Percentiles rank a stretch among this genome's conserved stretches.
Conservation (phyloP, 2,113 vertebrate species). For the Eupsittula cactorum region DNA sequence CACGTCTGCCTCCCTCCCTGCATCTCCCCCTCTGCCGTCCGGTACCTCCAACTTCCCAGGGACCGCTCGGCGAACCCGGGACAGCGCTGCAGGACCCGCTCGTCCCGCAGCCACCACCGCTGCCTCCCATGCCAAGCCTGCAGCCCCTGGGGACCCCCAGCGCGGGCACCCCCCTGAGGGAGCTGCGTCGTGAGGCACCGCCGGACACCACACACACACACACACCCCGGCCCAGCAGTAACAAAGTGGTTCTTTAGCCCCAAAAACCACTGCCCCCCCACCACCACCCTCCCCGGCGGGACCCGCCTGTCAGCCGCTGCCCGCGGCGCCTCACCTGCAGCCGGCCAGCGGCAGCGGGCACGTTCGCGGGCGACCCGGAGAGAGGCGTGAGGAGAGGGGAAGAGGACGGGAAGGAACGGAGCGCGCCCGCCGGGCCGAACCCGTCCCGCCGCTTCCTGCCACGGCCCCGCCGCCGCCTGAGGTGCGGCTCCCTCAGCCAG, state of each 20-base stretch:
- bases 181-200: not conserved
- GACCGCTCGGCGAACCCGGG: not conserved
- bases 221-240: not conserved
- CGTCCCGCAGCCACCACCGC: not conserved
- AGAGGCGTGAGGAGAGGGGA: not conserved
- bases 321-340: too few relatives aligned
- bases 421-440: not conserved
- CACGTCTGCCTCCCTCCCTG: fast-evolving
- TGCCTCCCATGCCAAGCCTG: not conserved
- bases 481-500: not conserved
- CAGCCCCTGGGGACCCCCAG: not conserved
- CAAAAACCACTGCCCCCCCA: not conserved
- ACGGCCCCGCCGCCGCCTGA: slow-evolving; percentile 1
- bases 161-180: not conserved
- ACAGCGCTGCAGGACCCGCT: not conserved
- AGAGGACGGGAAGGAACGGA: not conserved
- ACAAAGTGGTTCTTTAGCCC: not conserved
- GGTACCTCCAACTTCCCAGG: not conserved
- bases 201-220: not conserved
- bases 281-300: not conserved
- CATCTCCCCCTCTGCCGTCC: not conserved
- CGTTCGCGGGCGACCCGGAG: too few relatives aligned
- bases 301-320: not conserved
- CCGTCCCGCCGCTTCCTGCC: slow-evolving; percentile 21
- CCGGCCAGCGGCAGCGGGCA: too few relatives aligned